Conservation (phyloP, 37 sponge, comb jelly and placozoan species). For the Hexactinellida sp. region DNA sequence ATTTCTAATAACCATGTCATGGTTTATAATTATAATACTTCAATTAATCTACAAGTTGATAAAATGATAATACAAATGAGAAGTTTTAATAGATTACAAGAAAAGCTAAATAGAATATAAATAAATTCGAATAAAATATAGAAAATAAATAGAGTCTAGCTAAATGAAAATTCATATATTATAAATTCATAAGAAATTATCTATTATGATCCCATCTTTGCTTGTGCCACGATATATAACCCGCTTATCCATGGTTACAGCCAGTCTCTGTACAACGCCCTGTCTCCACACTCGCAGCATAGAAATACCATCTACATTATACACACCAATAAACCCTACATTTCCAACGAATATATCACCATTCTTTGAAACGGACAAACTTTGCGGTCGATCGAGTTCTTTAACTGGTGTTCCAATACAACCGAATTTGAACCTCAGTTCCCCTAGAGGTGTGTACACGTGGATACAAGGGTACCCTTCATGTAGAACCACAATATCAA, state of each 20-base stretch:
- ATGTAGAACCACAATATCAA: background rate
- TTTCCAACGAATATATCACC: conserved; percentile 12
- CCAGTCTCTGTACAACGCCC: background rate
- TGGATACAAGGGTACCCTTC: background rate
- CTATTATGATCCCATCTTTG: conserved; percentile 12
- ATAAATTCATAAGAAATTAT: background rate
- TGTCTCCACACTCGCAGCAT: background rate
- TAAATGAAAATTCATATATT: background rate
- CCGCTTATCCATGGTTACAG: background rate
- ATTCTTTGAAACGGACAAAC: background rate
- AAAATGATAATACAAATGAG: too few species aligned
- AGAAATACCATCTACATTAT: background rate
- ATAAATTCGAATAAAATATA: background rate
- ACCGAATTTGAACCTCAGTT: background rate
- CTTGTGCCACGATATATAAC: background rate
- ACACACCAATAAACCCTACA: background rate
- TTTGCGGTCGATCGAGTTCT: background rate
- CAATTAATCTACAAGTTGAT: too few species aligned
- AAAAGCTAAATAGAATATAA: too few species aligned
- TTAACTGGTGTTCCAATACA: background rate
- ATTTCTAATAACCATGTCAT: too few species aligned
- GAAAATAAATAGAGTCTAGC: background rate
- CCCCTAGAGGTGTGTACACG: background rate
- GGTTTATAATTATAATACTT: too few species aligned
- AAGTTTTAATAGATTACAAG: too few species aligned